A percentile compares a stretch with the other conserved stretches of the same genome.
These are phyloP conservation scores for Folsomia candida DNA, from an alignment of 2,888 invertebrate genomes.

Conservation along the genomic window DNA sequence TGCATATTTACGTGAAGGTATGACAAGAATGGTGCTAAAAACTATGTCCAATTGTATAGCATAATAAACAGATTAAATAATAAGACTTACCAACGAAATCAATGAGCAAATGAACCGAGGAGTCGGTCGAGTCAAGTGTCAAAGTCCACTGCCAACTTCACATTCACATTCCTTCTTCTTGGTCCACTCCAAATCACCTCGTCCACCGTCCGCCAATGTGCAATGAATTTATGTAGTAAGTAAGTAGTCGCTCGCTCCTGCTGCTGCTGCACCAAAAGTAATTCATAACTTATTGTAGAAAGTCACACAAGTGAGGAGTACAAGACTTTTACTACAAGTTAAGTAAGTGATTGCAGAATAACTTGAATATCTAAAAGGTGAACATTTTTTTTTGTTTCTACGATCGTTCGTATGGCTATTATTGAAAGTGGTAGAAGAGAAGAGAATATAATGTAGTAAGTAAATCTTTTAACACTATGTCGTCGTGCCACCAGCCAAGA, in stretches of 20 bases:
- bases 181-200: no score
- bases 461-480: not conserved
- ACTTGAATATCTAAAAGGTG: not conserved
- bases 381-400: not conserved
- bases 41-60: not conserved
- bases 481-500: not conserved
- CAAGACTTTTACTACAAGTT: no score
- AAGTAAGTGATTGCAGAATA: not conserved
- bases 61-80: not conserved
- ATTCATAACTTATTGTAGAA: not conserved
- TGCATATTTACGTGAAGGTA: no score
- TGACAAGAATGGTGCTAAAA: not conserved
- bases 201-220: no score
- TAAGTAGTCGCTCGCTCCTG: not conserved
- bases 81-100: not conserved
- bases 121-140: conserved; percentile 11
- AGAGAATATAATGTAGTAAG: not conserved
- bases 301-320: no score
- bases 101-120: not conserved
- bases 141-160: conserved; percentile 10
- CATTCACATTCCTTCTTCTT: not conserved
- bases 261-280: not conserved
- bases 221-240: no score
- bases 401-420: not conserved
- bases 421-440: no score